Percentiles rank a stretch among this genome's conserved stretches.
phyloP scores from a whole-genome alignment of 2,797 vertebrate genomes.

The Oceanodroma leucorhoa region DNA sequence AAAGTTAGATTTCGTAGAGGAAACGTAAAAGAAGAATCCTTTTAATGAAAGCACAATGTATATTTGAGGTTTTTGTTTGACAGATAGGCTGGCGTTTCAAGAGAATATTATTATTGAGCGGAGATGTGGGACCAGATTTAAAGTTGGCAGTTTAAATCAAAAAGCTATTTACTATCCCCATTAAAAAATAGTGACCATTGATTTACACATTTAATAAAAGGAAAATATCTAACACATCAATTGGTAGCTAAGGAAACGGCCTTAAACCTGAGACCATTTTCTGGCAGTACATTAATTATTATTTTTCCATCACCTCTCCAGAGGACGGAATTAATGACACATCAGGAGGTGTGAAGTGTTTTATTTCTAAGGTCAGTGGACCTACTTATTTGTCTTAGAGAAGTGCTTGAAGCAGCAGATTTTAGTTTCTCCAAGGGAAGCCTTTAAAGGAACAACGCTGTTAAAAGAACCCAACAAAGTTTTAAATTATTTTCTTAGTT shows the following conservation, averaged over 20 bases:
- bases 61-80: background rate
- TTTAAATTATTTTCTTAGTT: background rate
- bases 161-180: background rate
- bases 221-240: background rate
- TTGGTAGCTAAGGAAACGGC: constrained; percentile 24
- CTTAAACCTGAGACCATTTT: constrained; percentile 31
- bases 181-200: background rate
- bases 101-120: background rate
- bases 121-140: background rate
- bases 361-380: constrained; percentile 7
- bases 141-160: background rate
- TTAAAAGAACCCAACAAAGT: background rate
- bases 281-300: constrained; percentile 26
- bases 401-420: background rate
- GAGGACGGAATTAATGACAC: constrained; percentile 36
- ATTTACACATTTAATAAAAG: constrained; percentile 39
- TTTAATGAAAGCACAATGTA: background rate
- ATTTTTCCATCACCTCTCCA: constrained; percentile 37
- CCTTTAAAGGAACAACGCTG: background rate
- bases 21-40: background rate
- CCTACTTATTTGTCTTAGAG: background rate
- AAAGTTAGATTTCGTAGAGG: background rate
- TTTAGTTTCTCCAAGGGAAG: background rate
- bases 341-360: constrained; percentile 42
- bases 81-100: background rate